Evolutionary conservation across 1,140 invertebrate genomes (phyloP), one percentile per base, ranked within the genome.

Genomic region (Anadara kagoshimensis): DNA sequence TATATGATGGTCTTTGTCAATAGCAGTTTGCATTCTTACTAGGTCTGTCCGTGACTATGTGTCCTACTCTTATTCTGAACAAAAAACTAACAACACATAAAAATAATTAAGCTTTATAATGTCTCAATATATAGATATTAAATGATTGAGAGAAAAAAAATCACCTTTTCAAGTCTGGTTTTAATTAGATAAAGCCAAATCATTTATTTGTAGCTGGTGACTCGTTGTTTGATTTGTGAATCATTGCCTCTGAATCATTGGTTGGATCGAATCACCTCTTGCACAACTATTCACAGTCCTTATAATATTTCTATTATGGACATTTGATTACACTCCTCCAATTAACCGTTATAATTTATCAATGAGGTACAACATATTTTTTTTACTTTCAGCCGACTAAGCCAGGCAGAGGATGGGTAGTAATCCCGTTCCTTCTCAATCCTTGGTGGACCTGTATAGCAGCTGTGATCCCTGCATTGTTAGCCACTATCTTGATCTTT

Each of bases 401-500:
- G 81, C 54, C 92, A 0, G 90, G 90, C 8, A 92, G 98, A 3
- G 94, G 94, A 49, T 99, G 98, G 98, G 84, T 99, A 0, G 95
- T 99, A 78, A 93, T 93, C 64, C 96, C 96, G 0, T 96, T 99
- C 49, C 93, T 93, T 73, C 56, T 76, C n/a, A 98, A 98, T 90
- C 96, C 97, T 1, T 90, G 94, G 84, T 99, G 95, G 94, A 94
- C 96, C 44, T 90, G 93, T 1, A 83, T 96, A 4, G 91, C 95
- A 5, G 96, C 97, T 5, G 80, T 95, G 43, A 88, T 98, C 41
- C 98, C 98, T 0, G 97, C 98, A 58, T 89, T 99, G 8, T 89
- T 99, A 18, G 97, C 96, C 43, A 98, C 96, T 18, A 99, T 99
- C 84, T 91, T 99, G 10, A 97, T 99, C 83, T 99, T 99, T 89